These are phyloP conservation scores for Onychomys torridus DNA, from an alignment of 2,797 vertebrate species.

Conservation along the genomic window DNA sequence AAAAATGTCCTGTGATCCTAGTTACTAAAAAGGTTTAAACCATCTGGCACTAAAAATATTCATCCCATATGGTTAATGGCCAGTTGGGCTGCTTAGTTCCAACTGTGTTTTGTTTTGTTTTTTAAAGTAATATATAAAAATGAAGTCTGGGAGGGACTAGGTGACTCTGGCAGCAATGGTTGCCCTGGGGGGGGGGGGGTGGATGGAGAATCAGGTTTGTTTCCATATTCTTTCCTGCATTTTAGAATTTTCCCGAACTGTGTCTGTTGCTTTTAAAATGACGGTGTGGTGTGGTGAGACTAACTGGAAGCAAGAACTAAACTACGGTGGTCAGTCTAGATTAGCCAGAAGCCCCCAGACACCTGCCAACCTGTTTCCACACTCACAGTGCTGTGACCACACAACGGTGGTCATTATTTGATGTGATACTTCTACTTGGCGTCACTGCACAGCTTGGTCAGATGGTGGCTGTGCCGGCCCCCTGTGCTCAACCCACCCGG, in stretches of 20 bases:
- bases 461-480: accelerated
- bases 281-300: no score
- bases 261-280: not conserved
- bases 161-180: not conserved
- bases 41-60: not conserved
- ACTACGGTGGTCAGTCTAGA: not conserved
- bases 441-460: not conserved
- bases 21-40: not conserved
- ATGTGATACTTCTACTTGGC: not conserved
- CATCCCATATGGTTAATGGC: not conserved
- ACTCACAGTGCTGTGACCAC: not conserved
- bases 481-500: not conserved
- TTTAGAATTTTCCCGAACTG: not conserved
- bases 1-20: not conserved
- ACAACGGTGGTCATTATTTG: not conserved
- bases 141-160: not conserved
- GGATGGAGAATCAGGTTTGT: accelerated
- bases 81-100: not conserved
- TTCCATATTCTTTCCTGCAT: not conserved
- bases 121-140: not conserved
- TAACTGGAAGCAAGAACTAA: slow-evolving; percentile 7
- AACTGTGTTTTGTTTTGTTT: not conserved
- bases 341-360: not conserved
- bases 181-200: not conserved
- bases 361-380: not conserved